These are phyloP conservation scores for Eupsilia transversa DNA, from an alignment of 2,888 invertebrate genomes.

Conservation along the genomic window DNA sequence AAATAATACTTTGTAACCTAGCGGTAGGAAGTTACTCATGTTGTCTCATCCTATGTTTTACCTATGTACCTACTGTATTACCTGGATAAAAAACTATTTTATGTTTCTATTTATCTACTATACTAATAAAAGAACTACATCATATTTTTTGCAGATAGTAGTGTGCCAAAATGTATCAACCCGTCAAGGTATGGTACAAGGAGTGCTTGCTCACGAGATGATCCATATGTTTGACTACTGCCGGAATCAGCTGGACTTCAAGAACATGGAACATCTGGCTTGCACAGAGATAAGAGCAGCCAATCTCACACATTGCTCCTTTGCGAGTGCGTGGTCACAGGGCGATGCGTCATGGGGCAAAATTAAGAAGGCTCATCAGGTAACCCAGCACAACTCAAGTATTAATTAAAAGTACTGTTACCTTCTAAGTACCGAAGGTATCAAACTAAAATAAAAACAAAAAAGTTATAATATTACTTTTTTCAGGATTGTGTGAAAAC, in stretches of 20 bases:
- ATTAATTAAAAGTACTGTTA: background rate
- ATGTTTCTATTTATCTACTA: background rate
- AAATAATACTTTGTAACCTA: background rate
- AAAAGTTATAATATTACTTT: too few relatives aligned
- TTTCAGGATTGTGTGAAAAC: constrained; percentile 96
- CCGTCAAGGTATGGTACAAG: constrained; percentile 93
- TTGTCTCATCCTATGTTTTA: background rate
- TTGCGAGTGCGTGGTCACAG: constrained; percentile 94
- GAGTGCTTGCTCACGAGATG: constrained; percentile 97
- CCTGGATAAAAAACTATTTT: background rate
- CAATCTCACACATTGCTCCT: constrained; percentile 97
- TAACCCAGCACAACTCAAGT: constrained; percentile 74
- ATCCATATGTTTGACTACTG: constrained; percentile 99
- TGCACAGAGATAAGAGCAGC: constrained; percentile 99
- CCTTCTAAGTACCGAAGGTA: too few relatives aligned
- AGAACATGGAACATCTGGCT: constrained; percentile 97
- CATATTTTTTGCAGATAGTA: constrained; percentile 92
- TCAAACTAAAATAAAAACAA: too few relatives aligned
- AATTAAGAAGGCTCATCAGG: constrained; percentile 94
- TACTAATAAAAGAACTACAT: background rate
- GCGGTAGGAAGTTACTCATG: background rate
- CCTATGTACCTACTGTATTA: background rate
- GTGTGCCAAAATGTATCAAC: constrained; percentile 96
- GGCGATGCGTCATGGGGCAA: constrained; percentile 94
- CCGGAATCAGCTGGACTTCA: constrained; percentile 96